Evolutionary conservation across 2,888 invertebrate species (phyloP).

Genomic region (Chrysolina oricalcia): DNA sequence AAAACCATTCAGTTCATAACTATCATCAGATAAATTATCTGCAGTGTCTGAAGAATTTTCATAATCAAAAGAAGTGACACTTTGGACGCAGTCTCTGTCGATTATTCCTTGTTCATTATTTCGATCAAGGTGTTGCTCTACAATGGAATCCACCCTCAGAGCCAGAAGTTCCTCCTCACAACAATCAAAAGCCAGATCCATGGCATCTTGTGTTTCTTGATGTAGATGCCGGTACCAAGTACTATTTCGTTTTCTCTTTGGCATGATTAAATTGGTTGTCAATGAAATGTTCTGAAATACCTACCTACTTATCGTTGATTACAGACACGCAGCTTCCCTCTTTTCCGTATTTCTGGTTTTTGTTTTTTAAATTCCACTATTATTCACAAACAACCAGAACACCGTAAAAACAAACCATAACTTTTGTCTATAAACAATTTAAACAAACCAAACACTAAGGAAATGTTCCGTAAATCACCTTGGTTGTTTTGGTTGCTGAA

Average conservation of each 20-base stretch:
- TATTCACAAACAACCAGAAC: not conserved
- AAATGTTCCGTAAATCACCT: too few relatives aligned
- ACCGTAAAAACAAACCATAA: too few relatives aligned
- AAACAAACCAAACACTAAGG: too few relatives aligned
- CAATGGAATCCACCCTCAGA: not conserved
- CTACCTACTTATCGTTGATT: constrained; percentile 1
- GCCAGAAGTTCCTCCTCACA: constrained; percentile 10
- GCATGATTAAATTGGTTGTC: constrained; percentile 1
- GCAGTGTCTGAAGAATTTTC: too few relatives aligned
- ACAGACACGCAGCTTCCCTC: constrained; percentile 9
- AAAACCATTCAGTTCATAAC: too few relatives aligned
- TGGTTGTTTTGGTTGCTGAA: too few relatives aligned
- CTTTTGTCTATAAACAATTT: too few relatives aligned
- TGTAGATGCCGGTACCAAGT: constrained; percentile 17
- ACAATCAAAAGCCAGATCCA: constrained; percentile 15
- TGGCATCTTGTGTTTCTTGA: constrained; percentile 24
- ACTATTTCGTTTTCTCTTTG: constrained; percentile 24
- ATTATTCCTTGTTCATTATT: not conserved
- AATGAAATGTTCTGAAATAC: not conserved
- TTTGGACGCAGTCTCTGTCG: not conserved
- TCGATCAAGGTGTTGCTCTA: constrained; percentile 17
- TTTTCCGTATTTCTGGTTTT: too few relatives aligned
- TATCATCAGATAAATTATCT: too few relatives aligned
- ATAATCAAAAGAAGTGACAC: too few relatives aligned
- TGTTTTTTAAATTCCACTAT: too few relatives aligned